phyloP scores from a whole-genome alignment of 2,888 invertebrate species.

The Sinelater perroti region DNA sequence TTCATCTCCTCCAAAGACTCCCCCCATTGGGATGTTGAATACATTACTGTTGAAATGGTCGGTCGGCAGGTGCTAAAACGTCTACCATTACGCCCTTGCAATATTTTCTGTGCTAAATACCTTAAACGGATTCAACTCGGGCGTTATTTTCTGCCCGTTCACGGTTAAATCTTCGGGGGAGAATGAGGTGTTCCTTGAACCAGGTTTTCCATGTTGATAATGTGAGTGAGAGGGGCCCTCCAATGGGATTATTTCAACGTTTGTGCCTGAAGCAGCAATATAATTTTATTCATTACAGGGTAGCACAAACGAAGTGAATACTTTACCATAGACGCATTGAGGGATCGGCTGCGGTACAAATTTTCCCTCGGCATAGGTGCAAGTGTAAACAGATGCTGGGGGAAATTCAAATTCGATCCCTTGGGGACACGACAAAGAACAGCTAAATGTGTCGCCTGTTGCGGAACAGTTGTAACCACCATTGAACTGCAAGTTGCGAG shows the following conservation, averaged over 20 bases:
- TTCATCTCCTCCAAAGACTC: constrained; percentile 21
- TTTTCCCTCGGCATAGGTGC: constrained; percentile 70
- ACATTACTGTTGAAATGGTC: constrained; percentile 11
- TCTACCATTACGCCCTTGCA: too few species aligned
- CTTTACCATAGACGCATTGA: constrained; percentile 71
- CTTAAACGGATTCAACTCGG: too few species aligned
- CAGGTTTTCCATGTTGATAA: background rate
- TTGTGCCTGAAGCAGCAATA: constrained; percentile 42
- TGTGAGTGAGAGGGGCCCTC: constrained; percentile 38
- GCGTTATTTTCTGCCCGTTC: too few species aligned
- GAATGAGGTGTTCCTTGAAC: too few species aligned
- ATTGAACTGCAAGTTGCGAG: constrained; percentile 75
- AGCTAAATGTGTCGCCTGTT: constrained; percentile 68
- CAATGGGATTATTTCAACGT: constrained; percentile 45
- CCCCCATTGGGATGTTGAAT: constrained; percentile 25
- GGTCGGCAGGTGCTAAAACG: too few species aligned
- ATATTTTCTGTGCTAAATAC: too few species aligned
- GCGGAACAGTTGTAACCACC: constrained; percentile 79
- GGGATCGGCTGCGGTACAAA: constrained; percentile 77
- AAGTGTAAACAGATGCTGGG: constrained; percentile 71
- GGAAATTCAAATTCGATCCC: constrained; percentile 70
- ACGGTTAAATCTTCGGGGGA: too few species aligned
- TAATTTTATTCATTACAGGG: background rate
- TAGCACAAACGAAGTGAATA: too few species aligned
- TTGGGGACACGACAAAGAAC: constrained; percentile 72